A percentile compares a stretch with the other conserved stretches of the same genome.
Conservation (phyloP, 2,113 vertebrate genomes). For the Symphodus melops region DNA sequence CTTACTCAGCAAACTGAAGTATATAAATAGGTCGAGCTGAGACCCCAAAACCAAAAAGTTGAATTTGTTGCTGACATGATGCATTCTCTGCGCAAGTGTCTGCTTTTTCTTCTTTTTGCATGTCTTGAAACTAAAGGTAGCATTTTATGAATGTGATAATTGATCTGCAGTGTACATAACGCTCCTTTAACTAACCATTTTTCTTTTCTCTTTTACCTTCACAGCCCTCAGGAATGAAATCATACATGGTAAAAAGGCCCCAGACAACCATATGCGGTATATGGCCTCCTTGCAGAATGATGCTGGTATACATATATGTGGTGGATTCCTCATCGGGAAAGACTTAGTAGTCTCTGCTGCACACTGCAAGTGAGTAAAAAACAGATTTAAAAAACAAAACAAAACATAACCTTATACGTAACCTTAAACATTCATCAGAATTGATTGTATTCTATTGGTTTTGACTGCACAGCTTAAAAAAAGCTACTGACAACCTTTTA, state of each 20-base stretch:
- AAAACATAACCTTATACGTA: background rate
- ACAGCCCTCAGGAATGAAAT: conserved; percentile 64
- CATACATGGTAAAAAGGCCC: conserved; percentile 75
- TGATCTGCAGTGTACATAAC: background rate
- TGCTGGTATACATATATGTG: conserved; percentile 64
- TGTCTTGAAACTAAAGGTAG: conserved; percentile 3
- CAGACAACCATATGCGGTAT: conserved; percentile 71
- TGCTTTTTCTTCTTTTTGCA: conserved; percentile 24
- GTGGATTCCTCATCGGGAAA: conserved; percentile 75
- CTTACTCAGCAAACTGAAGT: background rate
- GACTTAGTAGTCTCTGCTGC: conserved; percentile 81
- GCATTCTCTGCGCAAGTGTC: background rate
- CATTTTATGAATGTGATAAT: background rate
- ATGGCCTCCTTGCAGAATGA: conserved; percentile 73
- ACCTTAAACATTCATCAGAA: background rate
- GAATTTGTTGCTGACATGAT: background rate
- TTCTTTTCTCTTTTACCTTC: background rate
- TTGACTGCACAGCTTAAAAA: background rate
- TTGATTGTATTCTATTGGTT: background rate
- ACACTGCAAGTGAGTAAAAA: conserved; percentile 44
- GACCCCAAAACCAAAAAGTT: background rate
- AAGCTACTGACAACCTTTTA: background rate
- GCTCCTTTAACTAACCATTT: background rate
- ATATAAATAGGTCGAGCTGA: background rate
- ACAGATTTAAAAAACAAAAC: too few relatives aligned